Conservation (phyloP, 2,113 vertebrate genomes). For the Dermatemys mawii region DNA sequence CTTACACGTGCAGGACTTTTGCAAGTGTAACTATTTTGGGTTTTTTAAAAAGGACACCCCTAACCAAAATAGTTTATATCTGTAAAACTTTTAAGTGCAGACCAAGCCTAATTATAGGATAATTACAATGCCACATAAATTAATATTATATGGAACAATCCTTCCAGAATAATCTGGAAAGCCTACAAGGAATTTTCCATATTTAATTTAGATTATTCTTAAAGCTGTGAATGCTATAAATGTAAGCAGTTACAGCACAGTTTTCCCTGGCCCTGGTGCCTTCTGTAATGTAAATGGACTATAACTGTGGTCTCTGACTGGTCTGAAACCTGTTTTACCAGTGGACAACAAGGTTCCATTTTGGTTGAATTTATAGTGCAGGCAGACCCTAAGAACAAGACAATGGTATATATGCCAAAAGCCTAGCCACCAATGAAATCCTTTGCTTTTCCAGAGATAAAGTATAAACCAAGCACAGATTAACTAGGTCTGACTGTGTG, state of each 20-base stretch:
- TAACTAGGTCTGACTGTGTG: not conserved
- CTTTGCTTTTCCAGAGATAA: not conserved
- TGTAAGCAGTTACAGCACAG: not conserved
- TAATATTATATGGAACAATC: not conserved
- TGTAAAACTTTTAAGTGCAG: not conserved
- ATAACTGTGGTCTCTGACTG: rapidly evolving
- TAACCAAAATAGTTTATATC: not conserved
- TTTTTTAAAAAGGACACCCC: not conserved
- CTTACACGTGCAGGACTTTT: not conserved
- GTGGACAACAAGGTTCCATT: not conserved
- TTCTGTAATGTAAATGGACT: not conserved
- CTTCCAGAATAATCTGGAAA: not conserved
- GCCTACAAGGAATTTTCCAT: not conserved
- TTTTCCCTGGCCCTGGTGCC: not conserved
- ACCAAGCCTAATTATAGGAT: not conserved
- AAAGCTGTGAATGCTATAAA: not conserved
- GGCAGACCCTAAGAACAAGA: not conserved
- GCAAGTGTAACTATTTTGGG: not conserved
- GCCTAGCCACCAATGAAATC: not conserved
- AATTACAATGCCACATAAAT: not conserved
- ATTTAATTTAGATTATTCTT: not conserved
- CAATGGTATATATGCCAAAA: not conserved
- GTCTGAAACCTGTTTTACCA: not conserved
- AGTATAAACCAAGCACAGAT: not conserved
- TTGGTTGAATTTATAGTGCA: rapidly evolving